Percentiles rank a stretch among this genome's conserved stretches.
phyloP scores from a whole-genome alignment of 2,113 vertebrate species.

The Triplophysa siluroides region DNA sequence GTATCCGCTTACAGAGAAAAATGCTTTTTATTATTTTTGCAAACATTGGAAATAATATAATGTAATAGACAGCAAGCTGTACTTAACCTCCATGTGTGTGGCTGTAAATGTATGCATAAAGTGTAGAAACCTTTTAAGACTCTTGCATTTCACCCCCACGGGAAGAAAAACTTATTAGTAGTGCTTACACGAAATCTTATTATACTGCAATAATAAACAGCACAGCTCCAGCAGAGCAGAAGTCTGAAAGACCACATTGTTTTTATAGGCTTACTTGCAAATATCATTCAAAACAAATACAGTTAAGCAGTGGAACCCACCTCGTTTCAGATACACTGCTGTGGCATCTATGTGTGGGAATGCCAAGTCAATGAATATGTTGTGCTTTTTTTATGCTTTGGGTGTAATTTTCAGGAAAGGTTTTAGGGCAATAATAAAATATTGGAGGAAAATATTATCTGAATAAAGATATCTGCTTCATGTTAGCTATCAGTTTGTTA shows the following conservation, averaged over 20 bases:
- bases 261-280: constrained; percentile 59
- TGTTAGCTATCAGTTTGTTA: too few species aligned
- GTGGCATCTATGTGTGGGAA: constrained; percentile 1
- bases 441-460: too few species aligned
- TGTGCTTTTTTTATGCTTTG: too few species aligned
- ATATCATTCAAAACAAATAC: constrained; percentile 51
- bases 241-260: constrained; percentile 57
- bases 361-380: not conserved
- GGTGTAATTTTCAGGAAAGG: too few species aligned
- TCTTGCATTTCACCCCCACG: constrained; percentile 55
- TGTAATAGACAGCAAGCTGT: not conserved
- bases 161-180: constrained; percentile 66
- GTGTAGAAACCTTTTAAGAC: constrained; percentile 59
- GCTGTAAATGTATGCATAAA: constrained; percentile 52
- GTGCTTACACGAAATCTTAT: constrained; percentile 51
- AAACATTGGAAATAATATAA: not conserved
- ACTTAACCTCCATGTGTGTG: constrained; percentile 20
- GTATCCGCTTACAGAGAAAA: too few species aligned
- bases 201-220: constrained; percentile 66
- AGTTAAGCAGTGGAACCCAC: constrained; percentile 8
- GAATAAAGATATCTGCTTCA: too few species aligned
- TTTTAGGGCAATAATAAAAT: too few species aligned
- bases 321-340: not conserved
- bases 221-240: constrained; percentile 46
- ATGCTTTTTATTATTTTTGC: not conserved